Evolutionary conservation across 2,113 vertebrate species (phyloP), one percentile per base, ranked within the genome.

Genomic region (Rhea americana): DNA sequence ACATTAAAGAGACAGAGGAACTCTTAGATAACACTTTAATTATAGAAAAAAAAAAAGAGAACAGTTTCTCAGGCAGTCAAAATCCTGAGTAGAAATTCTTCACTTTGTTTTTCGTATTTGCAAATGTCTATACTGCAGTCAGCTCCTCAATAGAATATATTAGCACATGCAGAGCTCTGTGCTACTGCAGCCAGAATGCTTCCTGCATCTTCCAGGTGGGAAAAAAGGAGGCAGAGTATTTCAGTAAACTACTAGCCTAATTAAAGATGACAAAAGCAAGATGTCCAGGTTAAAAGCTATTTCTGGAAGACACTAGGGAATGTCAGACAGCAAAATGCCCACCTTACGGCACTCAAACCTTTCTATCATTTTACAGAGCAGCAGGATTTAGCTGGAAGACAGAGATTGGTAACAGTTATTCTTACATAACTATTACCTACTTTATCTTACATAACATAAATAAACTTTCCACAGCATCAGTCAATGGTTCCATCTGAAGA

Each of bases 1-100:
- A 89, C 89, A 78, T 75, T 85, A 79, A 72, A 85, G 75, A 79
- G 82, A 89, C 32, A 59, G 22, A 59, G 76, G 89, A 91, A 78
- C 75, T 68, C 86, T 82, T 71, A 85, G 78, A 43, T 37, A 74
- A 85, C 21, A 18, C 35, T 67, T 75, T 68, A 88, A 66, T 82
- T n/a, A 65, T 2, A 70, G 22, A 24, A 6, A 17, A 10, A 79
- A 21, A 20, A 7, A 17, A 8, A 79, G 19, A 20, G 5, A 73
- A 50, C 14, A 72, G 21, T 82, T 96, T 94, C 85, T 93, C 93
- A 96, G 56, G 83, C 73, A 56, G 28, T 86, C 70, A 68, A 77
- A 82, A 6, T 48, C 55, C 9, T 0, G 13, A 89, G 56, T 12
- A 75, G 66, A n/a, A 43, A 11, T n/a, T 39, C 78, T 90, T 78